Evolutionary conservation across 2,888 invertebrate species (phyloP).

Genomic region (Phortica okadai): DNA sequence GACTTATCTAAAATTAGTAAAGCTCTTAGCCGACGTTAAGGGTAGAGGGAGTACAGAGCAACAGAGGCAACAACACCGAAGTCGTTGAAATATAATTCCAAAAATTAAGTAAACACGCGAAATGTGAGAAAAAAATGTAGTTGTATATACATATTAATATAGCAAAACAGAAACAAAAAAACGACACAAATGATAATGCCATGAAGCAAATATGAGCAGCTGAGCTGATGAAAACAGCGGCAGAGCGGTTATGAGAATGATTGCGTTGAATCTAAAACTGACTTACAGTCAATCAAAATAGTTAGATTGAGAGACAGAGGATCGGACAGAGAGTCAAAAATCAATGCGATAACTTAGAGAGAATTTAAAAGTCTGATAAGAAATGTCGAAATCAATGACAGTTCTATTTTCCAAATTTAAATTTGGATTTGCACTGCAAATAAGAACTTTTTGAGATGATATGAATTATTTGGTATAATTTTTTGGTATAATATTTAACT

Average conservation of each 20-base stretch:
- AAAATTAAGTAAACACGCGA: constrained; percentile 34
- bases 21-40: background rate
- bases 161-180: background rate
- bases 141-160: constrained; percentile 3
- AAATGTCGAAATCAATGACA: too few species aligned
- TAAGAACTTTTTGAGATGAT: too few species aligned
- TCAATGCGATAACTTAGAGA: too few species aligned
- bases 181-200: background rate
- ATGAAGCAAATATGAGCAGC: background rate
- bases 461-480: too few species aligned
- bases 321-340: too few species aligned
- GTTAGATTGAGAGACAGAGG: too few species aligned
- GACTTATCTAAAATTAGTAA: constrained; percentile 63
- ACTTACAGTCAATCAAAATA: background rate
- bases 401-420: too few species aligned
- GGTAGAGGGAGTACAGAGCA: background rate
- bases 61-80: background rate
- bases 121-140: constrained; percentile 20
- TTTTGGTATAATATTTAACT: too few species aligned
- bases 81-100: background rate
- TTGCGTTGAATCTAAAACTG: background rate
- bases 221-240: background rate
- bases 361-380: too few species aligned
- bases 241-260: background rate
- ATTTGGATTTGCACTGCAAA: too few species aligned